Evolutionary conservation across 2,888 invertebrate species (phyloP).

Genomic region (Tipula unca): DNA sequence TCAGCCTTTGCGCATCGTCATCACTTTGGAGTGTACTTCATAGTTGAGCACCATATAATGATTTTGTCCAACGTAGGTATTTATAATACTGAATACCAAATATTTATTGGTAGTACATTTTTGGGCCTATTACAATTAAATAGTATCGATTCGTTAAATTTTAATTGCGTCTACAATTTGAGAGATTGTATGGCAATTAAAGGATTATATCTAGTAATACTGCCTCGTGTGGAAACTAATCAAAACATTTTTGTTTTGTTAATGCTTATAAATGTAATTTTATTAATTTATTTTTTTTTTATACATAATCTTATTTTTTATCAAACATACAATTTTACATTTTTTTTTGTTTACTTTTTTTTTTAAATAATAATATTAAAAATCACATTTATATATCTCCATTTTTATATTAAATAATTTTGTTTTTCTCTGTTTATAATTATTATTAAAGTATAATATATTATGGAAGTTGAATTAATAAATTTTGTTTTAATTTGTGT

Average conservation of each 20-base stretch:
- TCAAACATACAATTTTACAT: conserved; percentile 14
- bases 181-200: no score
- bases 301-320: conserved; percentile 8
- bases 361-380: conserved; percentile 14
- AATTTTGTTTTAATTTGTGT: not conserved
- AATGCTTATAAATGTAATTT: conserved; percentile 14
- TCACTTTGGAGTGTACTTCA: no score
- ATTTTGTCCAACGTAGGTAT: no score
- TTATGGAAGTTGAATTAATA: not conserved
- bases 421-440: not conserved
- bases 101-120: no score
- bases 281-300: not conserved
- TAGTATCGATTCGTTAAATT: no score
- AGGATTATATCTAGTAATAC: no score
- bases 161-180: no score
- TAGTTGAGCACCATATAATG: no score
- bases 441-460: conserved; percentile 8
- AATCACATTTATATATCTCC: conserved; percentile 8
- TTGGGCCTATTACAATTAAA: no score
- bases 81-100: no score
- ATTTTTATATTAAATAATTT: conserved; percentile 14
- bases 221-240: no score
- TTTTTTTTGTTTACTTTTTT: not conserved
- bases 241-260: not conserved
- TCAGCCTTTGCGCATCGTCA: no score